Percentiles rank a stretch among this genome's conserved stretches.
Conservation (phyloP, 2,797 vertebrate species). For the Pangasius djambal region DNA sequence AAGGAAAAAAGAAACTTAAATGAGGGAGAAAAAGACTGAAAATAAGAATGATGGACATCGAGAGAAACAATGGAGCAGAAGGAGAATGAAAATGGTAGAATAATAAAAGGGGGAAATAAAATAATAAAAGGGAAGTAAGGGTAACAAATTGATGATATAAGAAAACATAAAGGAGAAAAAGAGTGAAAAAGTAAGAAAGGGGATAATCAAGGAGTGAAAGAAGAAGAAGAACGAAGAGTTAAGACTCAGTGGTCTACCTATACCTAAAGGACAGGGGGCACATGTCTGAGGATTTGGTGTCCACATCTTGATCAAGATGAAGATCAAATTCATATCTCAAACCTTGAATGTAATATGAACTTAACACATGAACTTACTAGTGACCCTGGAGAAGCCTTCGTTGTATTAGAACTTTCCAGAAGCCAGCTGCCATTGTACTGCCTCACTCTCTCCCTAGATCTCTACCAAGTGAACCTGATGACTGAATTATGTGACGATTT, state of each 20-base stretch:
- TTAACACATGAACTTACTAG: neutral
- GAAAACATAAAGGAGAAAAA: neutral
- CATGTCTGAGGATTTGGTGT: neutral
- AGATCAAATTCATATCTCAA: neutral
- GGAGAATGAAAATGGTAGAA: neutral
- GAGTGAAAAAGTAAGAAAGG: neutral
- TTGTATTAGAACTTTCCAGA: slow-evolving; percentile 4
- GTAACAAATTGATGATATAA: neutral
- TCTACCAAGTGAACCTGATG: neutral
- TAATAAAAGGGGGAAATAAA: neutral
- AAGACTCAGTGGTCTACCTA: neutral
- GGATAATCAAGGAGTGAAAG: neutral
- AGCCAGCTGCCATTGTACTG: neutral
- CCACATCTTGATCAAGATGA: neutral
- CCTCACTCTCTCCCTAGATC: neutral
- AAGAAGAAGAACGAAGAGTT: neutral
- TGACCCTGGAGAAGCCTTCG: neutral
- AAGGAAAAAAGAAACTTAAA: neutral
- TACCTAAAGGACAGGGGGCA: neutral
- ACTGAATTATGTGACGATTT: neutral
- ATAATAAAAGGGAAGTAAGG: neutral
- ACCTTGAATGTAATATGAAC: neutral
- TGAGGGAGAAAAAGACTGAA: neutral
- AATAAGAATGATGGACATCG: neutral
- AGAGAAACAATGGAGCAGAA: neutral